A percentile compares a stretch with the other conserved stretches of the same genome.
These are phyloP conservation scores for Neoitamus cyanurus DNA, from an alignment of 2,888 invertebrate species.

Conservation along the genomic window DNA sequence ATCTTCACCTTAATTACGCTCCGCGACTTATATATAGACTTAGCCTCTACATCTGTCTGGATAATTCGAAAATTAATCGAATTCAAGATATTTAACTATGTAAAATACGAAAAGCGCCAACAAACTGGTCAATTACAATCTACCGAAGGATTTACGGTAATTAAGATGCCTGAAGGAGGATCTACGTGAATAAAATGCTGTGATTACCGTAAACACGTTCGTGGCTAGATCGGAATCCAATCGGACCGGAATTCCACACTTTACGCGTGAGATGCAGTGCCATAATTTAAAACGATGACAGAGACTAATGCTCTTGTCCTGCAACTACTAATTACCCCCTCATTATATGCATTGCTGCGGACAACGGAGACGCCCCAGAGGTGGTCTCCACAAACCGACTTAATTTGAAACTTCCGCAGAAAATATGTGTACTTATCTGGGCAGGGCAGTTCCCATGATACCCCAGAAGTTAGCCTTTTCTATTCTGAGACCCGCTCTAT, in stretches of 20 bases:
- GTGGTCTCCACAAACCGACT: conserved; percentile 35
- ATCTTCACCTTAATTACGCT: too few species aligned
- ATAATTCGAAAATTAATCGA: too few species aligned
- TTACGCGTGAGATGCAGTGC: background rate
- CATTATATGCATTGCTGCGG: conserved; percentile 30
- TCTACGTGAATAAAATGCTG: background rate
- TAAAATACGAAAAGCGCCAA: background rate
- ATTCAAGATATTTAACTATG: background rate
- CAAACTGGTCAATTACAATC: background rate
- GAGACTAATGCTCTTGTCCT: conserved; percentile 24
- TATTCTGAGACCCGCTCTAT: background rate
- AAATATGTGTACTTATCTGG: conserved; percentile 19
- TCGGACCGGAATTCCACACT: background rate
- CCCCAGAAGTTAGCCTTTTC: background rate
- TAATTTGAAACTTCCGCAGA: conserved; percentile 39
- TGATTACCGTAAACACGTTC: conserved; percentile 8
- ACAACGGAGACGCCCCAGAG: conserved; percentile 33
- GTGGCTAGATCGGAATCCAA: background rate
- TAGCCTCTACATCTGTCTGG: too few species aligned
- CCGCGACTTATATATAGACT: too few species aligned
- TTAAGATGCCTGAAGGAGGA: background rate
- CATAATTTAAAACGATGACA: conserved; percentile 21
- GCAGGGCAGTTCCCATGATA: background rate
- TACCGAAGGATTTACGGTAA: background rate
- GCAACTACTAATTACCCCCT: conserved; percentile 31